phyloP scores from a whole-genome alignment of 2,797 vertebrate species.

The Silurus aristotelis region DNA sequence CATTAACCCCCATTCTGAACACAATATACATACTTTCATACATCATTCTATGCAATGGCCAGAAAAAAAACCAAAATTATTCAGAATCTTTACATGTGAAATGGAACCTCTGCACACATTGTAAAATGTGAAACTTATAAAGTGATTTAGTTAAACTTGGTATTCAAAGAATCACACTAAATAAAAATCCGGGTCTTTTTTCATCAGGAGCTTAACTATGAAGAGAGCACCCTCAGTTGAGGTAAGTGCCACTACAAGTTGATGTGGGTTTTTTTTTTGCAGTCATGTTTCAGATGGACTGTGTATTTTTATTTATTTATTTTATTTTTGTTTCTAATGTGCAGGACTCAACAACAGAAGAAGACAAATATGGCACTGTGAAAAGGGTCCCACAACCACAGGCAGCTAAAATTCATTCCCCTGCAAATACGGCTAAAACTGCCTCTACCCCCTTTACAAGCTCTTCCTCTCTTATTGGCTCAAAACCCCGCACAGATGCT shows the following conservation, averaged over 20 bases:
- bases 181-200: neutral
- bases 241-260: conserved; percentile 41
- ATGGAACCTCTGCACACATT: neutral
- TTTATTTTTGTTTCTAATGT: neutral
- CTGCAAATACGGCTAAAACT: conserved; percentile 34
- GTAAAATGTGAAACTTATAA: neutral
- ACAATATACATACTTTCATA: neutral
- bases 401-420: neutral
- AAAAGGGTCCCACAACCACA: conserved; percentile 44
- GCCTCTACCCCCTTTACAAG: conserved; percentile 20
- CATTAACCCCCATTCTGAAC: neutral
- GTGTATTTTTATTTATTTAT: too few relatives aligned
- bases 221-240: conserved; percentile 55
- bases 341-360: conserved; percentile 49
- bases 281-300: neutral
- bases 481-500: conserved; percentile 32
- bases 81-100: neutral
- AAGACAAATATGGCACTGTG: conserved; percentile 58
- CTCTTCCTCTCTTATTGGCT: conserved; percentile 35
- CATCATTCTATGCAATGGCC: neutral
- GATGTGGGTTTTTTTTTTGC: neutral
- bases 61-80: neutral
- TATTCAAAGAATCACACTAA: neutral
- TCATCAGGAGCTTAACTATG: conserved; percentile 60
- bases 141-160: neutral